Percentiles rank a stretch among this genome's conserved stretches.
phyloP scores from a whole-genome alignment of 1,140 invertebrate genomes.

The Lithobius niger region DNA sequence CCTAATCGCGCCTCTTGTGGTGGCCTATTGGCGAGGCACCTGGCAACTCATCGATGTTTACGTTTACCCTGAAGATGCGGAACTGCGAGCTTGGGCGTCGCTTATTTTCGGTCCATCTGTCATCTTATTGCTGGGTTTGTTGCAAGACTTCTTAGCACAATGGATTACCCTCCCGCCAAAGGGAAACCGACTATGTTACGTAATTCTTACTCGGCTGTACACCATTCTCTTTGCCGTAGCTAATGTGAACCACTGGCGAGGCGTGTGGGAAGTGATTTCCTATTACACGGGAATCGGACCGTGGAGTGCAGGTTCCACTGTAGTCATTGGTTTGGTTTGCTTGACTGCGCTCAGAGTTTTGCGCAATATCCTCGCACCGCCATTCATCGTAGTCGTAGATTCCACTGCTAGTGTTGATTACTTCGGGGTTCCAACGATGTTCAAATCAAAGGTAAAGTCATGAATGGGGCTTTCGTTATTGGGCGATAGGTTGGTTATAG shows the following conservation, averaged over 20 bases:
- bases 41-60: slow-evolving; percentile 66
- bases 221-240: slow-evolving; percentile 53
- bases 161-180: too few species aligned
- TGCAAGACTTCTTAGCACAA: not conserved
- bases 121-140: not conserved
- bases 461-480: too few species aligned
- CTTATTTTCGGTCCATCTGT: slow-evolving; percentile 39
- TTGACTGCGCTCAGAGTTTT: slow-evolving; percentile 49
- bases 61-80: slow-evolving; percentile 49
- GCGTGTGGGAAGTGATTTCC: slow-evolving; percentile 60
- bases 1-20: too few species aligned
- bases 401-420: slow-evolving; percentile 45
- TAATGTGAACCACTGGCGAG: slow-evolving; percentile 71
- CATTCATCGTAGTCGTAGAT: slow-evolving; percentile 59
- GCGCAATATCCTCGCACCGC: slow-evolving; percentile 64
- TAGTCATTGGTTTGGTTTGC: slow-evolving; percentile 44
- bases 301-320: slow-evolving; percentile 43
- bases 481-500: too few species aligned
- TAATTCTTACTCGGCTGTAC: slow-evolving; percentile 57
- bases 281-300: slow-evolving; percentile 44
- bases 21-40: slow-evolving; percentile 71
- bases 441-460: slow-evolving; percentile 37
- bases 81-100: slow-evolving; percentile 52
- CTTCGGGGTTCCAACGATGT: slow-evolving; percentile 69
- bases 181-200: too few species aligned